Evolutionary conservation across 2,113 vertebrate genomes (phyloP), one percentile per base, ranked within the genome.

Genomic region (Rhea americana): DNA sequence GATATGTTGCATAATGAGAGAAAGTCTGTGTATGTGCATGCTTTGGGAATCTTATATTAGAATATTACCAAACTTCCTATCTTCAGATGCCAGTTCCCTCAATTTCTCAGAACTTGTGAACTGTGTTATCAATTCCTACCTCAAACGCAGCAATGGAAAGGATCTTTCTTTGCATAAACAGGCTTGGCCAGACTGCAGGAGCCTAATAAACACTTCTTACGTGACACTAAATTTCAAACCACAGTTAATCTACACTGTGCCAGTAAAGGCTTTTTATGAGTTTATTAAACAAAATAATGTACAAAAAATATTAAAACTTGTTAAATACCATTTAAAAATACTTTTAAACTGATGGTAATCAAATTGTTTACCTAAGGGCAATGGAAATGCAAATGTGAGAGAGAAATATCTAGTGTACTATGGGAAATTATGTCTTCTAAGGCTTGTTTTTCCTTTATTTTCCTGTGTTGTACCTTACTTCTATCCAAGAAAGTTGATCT

Each of bases 221-320:
- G 43, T 15, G 32, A 72, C 56, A 81, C 68, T 71, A 83, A 71
- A 86, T 94, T 93, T 88, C 62, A 88, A 90, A 95, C 53, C 83
- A 77, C 76, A 87, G 65, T 78, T 82, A 66, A 91, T 82, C 61
- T 91, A 83, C 78, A 55, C 56, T 78, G 47, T 28, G 32, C 17
- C 37, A 88, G 35, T 82, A 67, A 90, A 83, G 68, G 18, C 3
- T 84, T 93, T 87, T 91, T 41, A 80, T 85, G 73, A 82, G 55
- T 63, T 93, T 90, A 24, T 48, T 65, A 10, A 93, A 89, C 88
- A 78, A 75, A 94, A 73, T 2, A 0, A 43, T 30, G 24, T 47
- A 85, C 24, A 24, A 88, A 90, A 86, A 83, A 19, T 63, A 85
- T 53, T 66, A 39, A 90, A 90, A 71, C 67, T 5, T 11, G 58